These are phyloP conservation scores for Brachirus orientalis DNA, from an alignment of 2,113 vertebrate species.

Conservation along the genomic window DNA sequence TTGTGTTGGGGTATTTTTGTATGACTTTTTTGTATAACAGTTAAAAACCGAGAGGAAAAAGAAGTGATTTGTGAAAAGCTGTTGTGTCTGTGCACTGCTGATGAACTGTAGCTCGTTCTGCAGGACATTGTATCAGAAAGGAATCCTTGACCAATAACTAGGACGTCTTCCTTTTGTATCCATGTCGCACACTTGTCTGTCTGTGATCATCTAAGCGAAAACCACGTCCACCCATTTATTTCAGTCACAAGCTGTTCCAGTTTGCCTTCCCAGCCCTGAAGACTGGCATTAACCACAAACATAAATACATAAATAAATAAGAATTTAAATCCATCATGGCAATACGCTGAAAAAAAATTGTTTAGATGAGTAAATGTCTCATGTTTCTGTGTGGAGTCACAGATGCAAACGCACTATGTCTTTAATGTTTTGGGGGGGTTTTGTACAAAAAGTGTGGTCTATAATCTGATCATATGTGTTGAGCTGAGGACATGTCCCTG, in stretches of 20 bases:
- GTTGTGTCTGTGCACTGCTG: conserved; percentile 13
- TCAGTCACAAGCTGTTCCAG: conserved; percentile 31
- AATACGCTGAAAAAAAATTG: not conserved
- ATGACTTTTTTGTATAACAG: conserved; percentile 70
- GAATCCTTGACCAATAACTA: conserved; percentile 33
- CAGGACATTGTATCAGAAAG: conserved; percentile 19
- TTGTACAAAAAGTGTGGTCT: conserved; percentile 23
- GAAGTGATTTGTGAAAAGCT: conserved; percentile 23
- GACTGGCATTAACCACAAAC: not conserved
- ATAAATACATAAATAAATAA: not conserved
- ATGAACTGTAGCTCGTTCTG: conserved; percentile 20
- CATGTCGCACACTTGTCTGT: not conserved
- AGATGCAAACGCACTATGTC: conserved; percentile 34
- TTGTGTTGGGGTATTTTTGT: conserved; percentile 76
- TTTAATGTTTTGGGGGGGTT: conserved; percentile 24
- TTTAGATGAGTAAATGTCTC: not conserved
- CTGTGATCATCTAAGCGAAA: conserved; percentile 32
- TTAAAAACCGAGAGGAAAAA: conserved; percentile 41
- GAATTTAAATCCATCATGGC: too few species aligned
- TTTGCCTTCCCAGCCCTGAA: conserved; percentile 49
- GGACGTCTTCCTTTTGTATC: conserved; percentile 57
- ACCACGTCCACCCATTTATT: conserved; percentile 6
- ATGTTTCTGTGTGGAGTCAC: conserved; percentile 7
- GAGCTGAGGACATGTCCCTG: conserved; percentile 65
- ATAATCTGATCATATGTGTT: conserved; percentile 45